Evolutionary conservation across 2,797 vertebrate genomes (phyloP).

Genomic region (Martes flavigula): DNA sequence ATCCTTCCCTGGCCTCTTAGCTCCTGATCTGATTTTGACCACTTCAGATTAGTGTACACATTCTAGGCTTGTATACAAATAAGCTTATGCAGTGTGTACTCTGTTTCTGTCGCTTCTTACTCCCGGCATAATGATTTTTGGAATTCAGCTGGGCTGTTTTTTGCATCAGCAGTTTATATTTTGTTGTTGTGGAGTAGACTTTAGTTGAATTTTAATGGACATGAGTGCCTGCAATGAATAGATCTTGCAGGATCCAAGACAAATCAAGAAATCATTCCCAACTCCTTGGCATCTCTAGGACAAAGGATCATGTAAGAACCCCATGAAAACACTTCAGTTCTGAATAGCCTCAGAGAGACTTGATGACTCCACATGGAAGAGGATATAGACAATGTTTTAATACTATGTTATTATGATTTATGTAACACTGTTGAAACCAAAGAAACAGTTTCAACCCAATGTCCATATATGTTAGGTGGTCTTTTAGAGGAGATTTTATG

Average conservation of each 20-base stretch:
- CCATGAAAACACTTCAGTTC: background rate
- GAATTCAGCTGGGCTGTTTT: background rate
- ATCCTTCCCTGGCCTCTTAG: background rate
- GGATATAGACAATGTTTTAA: background rate
- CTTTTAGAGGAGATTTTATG: constrained; percentile 12
- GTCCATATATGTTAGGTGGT: background rate
- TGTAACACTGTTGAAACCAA: background rate
- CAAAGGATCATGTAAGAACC: background rate
- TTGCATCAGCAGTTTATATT: background rate
- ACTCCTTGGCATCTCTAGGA: background rate
- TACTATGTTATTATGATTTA: background rate
- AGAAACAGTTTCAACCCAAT: background rate
- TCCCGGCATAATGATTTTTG: background rate
- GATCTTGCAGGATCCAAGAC: background rate
- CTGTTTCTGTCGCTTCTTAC: background rate
- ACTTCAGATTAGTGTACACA: background rate
- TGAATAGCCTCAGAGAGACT: background rate
- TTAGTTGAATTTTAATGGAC: constrained; percentile 5
- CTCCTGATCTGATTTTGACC: background rate
- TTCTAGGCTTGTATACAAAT: background rate
- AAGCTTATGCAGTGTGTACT: background rate
- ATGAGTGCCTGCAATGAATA: background rate
- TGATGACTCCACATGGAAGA: background rate
- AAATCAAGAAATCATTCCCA: background rate
- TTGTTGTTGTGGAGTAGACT: background rate